Conservation (phyloP, 2,797 vertebrate species). For the Mus caroli region DNA sequence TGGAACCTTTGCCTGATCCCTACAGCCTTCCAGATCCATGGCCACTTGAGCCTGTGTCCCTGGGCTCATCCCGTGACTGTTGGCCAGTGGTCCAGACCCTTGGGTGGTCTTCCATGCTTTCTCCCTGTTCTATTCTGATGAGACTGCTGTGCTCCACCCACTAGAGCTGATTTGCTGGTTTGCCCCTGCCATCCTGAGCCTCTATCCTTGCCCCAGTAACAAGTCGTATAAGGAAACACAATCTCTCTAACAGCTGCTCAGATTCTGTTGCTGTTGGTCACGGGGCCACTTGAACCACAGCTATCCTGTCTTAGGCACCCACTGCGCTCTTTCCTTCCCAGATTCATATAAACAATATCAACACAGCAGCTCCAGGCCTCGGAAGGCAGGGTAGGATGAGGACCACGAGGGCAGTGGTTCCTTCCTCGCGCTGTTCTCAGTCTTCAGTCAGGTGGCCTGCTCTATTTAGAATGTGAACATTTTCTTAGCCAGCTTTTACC, state of each 20-base stretch:
- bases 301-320: background rate
- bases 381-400: background rate
- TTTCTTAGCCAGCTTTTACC: background rate
- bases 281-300: background rate
- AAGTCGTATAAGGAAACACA: too few relatives aligned
- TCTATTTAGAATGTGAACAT: background rate
- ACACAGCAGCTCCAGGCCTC: background rate
- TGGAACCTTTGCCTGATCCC: background rate
- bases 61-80: background rate
- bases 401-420: background rate
- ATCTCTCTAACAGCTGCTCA: background rate
- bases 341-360: background rate
- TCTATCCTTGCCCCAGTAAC: background rate
- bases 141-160: background rate
- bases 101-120: background rate
- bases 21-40: background rate
- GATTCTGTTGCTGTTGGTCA: background rate
- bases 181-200: background rate
- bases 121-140: background rate
- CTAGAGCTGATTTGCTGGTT: background rate
- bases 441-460: background rate
- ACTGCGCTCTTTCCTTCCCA: background rate
- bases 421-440: background rate
- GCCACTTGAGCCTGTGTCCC: background rate
- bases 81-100: background rate